Evolutionary conservation across 2,888 invertebrate genomes (phyloP).

Genomic region (Tridacna gigas): DNA sequence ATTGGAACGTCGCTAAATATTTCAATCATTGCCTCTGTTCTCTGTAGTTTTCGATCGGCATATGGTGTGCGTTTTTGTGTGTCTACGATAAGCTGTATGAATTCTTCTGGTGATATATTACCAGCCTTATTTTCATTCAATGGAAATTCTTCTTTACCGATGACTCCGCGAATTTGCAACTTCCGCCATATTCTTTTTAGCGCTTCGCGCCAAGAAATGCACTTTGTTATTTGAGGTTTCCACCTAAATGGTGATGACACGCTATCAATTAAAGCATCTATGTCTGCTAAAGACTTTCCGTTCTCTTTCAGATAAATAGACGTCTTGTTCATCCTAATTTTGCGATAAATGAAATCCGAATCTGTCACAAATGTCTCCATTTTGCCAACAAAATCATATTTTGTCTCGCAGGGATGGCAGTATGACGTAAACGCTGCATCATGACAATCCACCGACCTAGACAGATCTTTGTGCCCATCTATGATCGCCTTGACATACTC

Average conservation of each 20-base stretch:
- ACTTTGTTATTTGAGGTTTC: constrained; percentile 41
- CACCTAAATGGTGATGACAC: constrained; percentile 50
- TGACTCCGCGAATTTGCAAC: constrained; percentile 59
- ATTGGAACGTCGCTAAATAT: constrained; percentile 44
- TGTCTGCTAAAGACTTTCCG: constrained; percentile 43
- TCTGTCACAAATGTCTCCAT: constrained; percentile 68
- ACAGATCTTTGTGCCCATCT: constrained; percentile 32
- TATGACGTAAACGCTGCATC: constrained; percentile 61
- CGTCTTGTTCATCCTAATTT: constrained; percentile 45
- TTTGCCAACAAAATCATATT: constrained; percentile 69
- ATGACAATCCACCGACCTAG: constrained; percentile 60
- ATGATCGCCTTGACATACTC: constrained; percentile 68
- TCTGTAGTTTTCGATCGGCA: constrained; percentile 38
- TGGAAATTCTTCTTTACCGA: constrained; percentile 55
- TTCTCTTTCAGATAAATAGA: constrained; percentile 16
- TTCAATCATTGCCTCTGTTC: constrained; percentile 54
- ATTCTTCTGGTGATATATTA: constrained; percentile 43
- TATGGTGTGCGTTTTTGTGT: constrained; percentile 36
- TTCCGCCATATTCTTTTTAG: constrained; percentile 60
- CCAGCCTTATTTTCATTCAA: constrained; percentile 38
- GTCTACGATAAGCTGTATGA: constrained; percentile 48
- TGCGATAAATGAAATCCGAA: constrained; percentile 36
- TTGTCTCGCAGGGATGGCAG: constrained; percentile 63
- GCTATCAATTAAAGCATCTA: constrained; percentile 57
- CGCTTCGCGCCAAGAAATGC: constrained; percentile 57